Evolutionary conservation across 2,888 invertebrate genomes (phyloP).

Genomic region (Caenorhabditis sp.): DNA sequence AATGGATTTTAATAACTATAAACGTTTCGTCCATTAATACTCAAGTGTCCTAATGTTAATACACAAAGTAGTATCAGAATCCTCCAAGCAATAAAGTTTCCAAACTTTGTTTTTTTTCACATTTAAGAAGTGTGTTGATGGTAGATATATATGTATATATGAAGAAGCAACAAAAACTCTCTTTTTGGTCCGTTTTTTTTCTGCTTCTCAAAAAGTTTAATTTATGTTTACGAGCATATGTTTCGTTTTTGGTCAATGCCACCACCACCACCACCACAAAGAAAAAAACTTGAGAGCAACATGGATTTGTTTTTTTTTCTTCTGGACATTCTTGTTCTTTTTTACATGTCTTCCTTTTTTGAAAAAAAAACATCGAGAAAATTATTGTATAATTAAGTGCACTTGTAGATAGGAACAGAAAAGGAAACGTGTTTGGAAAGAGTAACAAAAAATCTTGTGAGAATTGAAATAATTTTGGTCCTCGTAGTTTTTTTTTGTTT

Average conservation of each 20-base stretch:
- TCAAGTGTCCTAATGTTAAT: no score
- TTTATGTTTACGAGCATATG: constrained; percentile 52
- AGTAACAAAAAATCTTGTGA: background rate
- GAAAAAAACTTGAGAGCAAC: constrained; percentile 29
- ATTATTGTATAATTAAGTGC: background rate
- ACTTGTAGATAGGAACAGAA: background rate
- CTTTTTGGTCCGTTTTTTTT: background rate
- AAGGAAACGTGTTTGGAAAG: background rate
- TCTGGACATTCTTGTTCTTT: constrained; percentile 10
- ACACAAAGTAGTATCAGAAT: no score
- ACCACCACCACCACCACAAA: constrained; percentile 11
- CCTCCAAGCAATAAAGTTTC: no score
- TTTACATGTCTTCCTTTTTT: background rate
- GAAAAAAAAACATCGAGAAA: background rate
- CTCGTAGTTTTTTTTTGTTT: no score
- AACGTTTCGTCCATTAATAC: no score
- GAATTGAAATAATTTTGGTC: no score
- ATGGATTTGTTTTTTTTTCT: constrained; percentile 36
- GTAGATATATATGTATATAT: constrained; percentile 15
- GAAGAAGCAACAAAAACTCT: constrained; percentile 16
- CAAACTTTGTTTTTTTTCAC: background rate
- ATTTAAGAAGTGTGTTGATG: constrained; percentile 24
- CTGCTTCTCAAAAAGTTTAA: constrained; percentile 42
- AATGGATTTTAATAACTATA: no score
- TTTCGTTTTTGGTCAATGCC: constrained; percentile 42